Conservation (phyloP, 2,797 vertebrate species). For the Anniella stebbinsi region DNA sequence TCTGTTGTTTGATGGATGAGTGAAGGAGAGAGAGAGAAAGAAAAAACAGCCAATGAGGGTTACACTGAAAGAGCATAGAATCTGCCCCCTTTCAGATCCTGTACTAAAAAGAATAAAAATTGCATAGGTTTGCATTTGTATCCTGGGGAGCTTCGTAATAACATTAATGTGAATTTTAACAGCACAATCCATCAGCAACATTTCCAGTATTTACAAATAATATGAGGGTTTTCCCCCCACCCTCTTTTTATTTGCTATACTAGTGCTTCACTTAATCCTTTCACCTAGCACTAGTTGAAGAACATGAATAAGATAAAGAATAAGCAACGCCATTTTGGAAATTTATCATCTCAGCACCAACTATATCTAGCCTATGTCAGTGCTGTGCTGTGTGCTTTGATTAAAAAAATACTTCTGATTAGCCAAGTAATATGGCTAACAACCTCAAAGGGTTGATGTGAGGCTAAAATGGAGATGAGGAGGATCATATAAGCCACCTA, state of each 20-base stretch:
- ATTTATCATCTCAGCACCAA: slow-evolving; percentile 15
- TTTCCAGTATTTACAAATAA: slow-evolving; percentile 15
- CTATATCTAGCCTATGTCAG: not conserved
- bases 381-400: slow-evolving; percentile 18
- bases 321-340: slow-evolving; percentile 41
- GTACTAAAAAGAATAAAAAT: not conserved
- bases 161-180: not conserved
- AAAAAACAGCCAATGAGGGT: not conserved
- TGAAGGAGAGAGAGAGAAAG: not conserved
- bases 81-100: not conserved
- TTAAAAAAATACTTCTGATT: not conserved
- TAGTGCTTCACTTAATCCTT: slow-evolving; percentile 36
- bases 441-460: too few relatives aligned
- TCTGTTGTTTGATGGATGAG: slow-evolving; percentile 17
- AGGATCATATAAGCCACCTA: too few relatives aligned
- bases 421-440: not conserved
- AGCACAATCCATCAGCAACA: not conserved
- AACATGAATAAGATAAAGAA: slow-evolving; percentile 39
- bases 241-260: not conserved
- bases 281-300: slow-evolving; percentile 42
- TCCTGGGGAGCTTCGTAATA: not conserved
- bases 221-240: not conserved
- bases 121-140: not conserved
- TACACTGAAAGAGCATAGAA: accelerated
- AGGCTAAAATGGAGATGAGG: too few relatives aligned